phyloP scores from a whole-genome alignment of 1,140 invertebrate genomes.

The Bactericera cockerelli region DNA sequence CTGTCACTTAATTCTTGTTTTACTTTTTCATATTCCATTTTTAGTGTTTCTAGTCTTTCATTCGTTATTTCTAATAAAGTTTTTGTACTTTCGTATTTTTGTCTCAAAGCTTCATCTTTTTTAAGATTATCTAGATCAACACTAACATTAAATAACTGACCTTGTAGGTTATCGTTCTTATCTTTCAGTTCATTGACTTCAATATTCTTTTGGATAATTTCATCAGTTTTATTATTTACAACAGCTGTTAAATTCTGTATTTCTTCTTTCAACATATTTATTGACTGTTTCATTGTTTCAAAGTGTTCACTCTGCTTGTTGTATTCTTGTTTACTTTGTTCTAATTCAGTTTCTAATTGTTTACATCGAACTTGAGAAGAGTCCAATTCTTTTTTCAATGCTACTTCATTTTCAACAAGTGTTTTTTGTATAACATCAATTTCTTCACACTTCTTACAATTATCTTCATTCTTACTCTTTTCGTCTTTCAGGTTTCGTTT shows the following conservation, averaged over 20 bases:
- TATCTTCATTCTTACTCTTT: slow-evolving; percentile 1
- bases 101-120: background rate
- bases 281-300: background rate
- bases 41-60: background rate
- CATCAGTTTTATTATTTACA: background rate
- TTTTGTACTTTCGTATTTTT: background rate
- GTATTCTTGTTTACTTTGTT: background rate
- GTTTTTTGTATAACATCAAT: background rate
- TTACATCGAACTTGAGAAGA: background rate
- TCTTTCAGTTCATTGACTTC: background rate
- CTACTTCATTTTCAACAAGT: background rate
- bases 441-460: background rate
- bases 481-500: background rate
- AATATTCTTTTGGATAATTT: background rate
- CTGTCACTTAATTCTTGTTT: too few species aligned
- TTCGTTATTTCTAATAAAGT: background rate
- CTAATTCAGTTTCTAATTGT: background rate
- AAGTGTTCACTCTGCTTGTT: background rate
- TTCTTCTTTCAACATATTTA: background rate
- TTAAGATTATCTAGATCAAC: background rate
- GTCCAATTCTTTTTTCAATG: background rate
- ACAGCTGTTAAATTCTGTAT: background rate
- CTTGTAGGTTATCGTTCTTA: background rate
- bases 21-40: too few species aligned
- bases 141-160: background rate